Evolutionary conservation across 2,113 vertebrate genomes (phyloP).

Genomic region (Peromyscus leucopus): DNA sequence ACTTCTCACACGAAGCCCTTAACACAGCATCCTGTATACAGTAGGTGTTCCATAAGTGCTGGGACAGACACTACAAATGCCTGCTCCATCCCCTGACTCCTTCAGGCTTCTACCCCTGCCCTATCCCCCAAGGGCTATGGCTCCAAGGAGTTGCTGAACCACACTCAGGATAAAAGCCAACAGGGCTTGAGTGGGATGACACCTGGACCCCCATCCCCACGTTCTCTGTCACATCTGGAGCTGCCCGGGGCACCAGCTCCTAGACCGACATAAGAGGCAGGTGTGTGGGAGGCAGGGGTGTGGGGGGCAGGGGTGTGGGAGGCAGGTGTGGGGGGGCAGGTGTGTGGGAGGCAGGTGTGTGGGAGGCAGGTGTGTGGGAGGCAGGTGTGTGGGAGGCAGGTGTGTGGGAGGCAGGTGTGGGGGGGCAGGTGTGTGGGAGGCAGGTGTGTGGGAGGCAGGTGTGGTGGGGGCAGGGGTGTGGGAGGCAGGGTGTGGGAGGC

Average conservation of each 20-base stretch:
- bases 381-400: no score
- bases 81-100: neutral
- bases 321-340: neutral
- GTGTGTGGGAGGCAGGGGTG: neutral
- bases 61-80: no score
- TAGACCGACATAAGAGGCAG: neutral
- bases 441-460: neutral
- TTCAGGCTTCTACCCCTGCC: neutral
- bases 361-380: neutral
- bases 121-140: neutral
- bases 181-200: neutral
- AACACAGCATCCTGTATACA: neutral
- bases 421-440: no score
- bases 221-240: neutral
- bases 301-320: neutral
- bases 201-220: neutral
- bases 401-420: no score
- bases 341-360: neutral
- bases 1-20: neutral
- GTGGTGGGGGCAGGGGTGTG: neutral
- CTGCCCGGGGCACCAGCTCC: neutral
- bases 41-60: neutral
- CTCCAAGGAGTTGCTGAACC: neutral
- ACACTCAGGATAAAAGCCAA: rapidly evolving
- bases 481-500: neutral